Evolutionary conservation across 2,888 invertebrate genomes (phyloP), one percentile per base, ranked within the genome.

Genomic region (Nebria brevicollis): DNA sequence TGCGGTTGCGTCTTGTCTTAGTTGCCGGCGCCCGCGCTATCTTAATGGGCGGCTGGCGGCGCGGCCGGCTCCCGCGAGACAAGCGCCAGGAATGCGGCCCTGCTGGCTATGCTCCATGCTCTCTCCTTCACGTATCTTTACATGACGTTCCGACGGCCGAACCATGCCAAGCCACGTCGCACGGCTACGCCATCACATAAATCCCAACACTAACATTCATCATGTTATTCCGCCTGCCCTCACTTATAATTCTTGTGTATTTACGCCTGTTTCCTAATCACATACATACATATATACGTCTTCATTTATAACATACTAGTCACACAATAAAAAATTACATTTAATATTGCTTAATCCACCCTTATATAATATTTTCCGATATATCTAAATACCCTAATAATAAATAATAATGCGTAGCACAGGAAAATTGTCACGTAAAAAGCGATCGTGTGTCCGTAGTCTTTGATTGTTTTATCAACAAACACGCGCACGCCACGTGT

Each of bases 11-110:
- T 54, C 54, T 54, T 54, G 54, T 54, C 54, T 54, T 54, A 13
- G 54, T 54, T 54, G n/a, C 70, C 70, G 86, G 86, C 86, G 86
- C 86, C 86, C 85, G 84, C 83, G 82, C 85, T 86, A 86, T 86
- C 86, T 86, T 85, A 86, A 85, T 85, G 85, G 85, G 85, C 85
- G 85, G 84, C 84, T 82, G 82, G 83, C 83, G 83, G 82, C 82
- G 81, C 83, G 82, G 82, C 79, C 83, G 83, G 54, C 73, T 73
- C 73, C 73, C 72, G 77, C 77, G 64, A 77, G 72, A 77, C 77
- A 77, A 77, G 72, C 72, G 64, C 77, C 70, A 77, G 42, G 77
- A 77, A 77, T 77, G 77, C 70, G 75, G 77, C 75, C 72, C 79
- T 42, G 66, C 79, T 42, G 66, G 72, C 74, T 54, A 54, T 54